Evolutionary conservation across 53 echinoderm and acorn worm genomes (phyloP), one percentile per base, ranked within the genome.

Genomic region (Paracentrotus lividus): DNA sequence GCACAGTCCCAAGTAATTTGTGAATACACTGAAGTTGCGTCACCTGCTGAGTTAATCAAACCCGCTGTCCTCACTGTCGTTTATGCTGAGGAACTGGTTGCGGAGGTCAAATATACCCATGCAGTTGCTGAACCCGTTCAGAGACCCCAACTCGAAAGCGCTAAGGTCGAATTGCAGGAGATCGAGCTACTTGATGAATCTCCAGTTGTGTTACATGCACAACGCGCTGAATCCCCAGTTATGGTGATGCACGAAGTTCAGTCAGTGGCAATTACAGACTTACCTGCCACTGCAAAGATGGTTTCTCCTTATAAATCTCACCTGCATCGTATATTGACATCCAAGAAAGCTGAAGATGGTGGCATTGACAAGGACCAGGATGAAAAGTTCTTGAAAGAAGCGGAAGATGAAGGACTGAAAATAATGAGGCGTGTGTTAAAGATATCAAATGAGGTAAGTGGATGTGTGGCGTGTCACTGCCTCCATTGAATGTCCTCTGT

Each of bases 391-490:
- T 8, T 81, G 49, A 47, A 47, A 38, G 40, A 72, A 8, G 44
- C 9, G 27, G 47, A 81, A 26, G 10, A 81, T 26, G 8, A n/a
- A 24, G 49, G 49, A 81, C n/a, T 47, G 20, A 27, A 47, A 81
- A 81, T 27, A 47, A 81, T 81, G 81, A 81, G 47, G 47, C 81
- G 81, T 26, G 24, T 81, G 47, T 26, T 81, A 18, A 44, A 81
- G 81, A 81, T 81, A 81, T 44, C 81, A 26, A 9, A 81, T 5
- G 47, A 81, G 81, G 81, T 81, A 47, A 38, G 72, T 36, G 14
- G 13, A 55, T 55, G 21, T 3, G 0, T 57, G n/a, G 60, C 54
- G 54, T 18, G 54, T n/a, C n/a, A n/a, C n/a, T n/a, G n/a, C n/a
- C n/a, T n/a, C n/a, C n/a, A n/a, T n/a, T n/a, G n/a, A n/a, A n/a